Conservation (phyloP, 2,797 vertebrate genomes). For the Coracias cyanogaster region DNA sequence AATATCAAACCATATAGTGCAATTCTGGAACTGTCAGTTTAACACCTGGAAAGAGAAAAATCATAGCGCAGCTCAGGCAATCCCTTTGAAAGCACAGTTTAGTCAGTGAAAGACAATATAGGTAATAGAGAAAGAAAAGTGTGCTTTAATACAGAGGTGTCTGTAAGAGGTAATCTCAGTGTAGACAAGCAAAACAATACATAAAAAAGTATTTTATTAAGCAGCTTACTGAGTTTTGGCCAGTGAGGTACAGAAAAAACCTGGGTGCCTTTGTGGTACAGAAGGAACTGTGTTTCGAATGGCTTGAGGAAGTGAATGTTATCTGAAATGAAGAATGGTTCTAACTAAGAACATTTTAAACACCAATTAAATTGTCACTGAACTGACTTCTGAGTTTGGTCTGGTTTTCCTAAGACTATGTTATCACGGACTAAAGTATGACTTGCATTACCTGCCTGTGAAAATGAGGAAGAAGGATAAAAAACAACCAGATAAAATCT, state of each 20-base stretch:
- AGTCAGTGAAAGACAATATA: background rate
- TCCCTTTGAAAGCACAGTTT: background rate
- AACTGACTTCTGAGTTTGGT: background rate
- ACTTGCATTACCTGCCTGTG: background rate
- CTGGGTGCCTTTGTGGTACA: background rate
- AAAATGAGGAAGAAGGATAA: background rate
- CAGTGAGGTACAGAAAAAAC: background rate
- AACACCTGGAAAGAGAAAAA: conserved; percentile 4
- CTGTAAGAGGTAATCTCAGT: background rate
- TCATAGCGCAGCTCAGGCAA: background rate
- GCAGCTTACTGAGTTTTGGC: background rate
- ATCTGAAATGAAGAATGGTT: background rate
- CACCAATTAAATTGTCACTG: background rate
- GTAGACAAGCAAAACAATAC: background rate
- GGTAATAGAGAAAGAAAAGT: background rate
- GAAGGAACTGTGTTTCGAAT: background rate
- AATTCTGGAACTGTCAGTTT: conserved; percentile 19
- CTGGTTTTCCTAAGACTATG: background rate
- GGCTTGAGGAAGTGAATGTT: background rate
- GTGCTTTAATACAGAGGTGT: background rate
- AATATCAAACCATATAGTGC: background rate
- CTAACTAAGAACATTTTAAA: conserved; percentile 7
- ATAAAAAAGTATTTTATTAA: background rate
- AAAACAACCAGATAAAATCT: background rate
- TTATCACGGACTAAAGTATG: background rate